These are phyloP conservation scores for Cerastis rubricosa DNA, from an alignment of 2,888 invertebrate genomes.

Conservation along the genomic window DNA sequence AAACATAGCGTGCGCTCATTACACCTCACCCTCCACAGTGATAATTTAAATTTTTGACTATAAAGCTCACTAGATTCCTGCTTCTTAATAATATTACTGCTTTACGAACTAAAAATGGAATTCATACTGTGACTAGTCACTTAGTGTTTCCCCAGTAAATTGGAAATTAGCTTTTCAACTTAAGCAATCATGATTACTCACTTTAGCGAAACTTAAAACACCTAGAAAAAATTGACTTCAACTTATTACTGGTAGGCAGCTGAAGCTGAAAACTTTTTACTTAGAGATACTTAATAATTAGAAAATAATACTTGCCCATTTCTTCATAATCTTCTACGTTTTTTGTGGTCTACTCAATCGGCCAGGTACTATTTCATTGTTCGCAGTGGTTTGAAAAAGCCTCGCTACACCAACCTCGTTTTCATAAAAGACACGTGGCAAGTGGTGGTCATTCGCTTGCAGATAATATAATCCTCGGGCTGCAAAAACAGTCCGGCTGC, in stretches of 20 bases:
- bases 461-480: constrained; percentile 16
- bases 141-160: background rate
- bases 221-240: background rate
- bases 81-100: background rate
- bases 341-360: background rate
- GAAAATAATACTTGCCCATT: background rate
- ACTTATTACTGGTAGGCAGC: background rate
- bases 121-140: background rate
- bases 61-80: background rate
- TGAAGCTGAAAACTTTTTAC: background rate
- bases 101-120: background rate
- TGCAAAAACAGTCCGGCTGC: constrained; percentile 36
- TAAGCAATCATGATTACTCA: background rate
- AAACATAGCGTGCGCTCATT: background rate
- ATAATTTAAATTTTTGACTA: background rate
- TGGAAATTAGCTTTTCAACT: background rate
- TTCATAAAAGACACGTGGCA: background rate
- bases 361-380: background rate
- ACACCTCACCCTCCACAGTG: background rate
- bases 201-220: background rate
- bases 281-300: background rate
- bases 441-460: background rate
- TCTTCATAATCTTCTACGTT: background rate
- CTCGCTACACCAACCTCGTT: background rate
- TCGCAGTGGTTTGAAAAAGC: too few relatives aligned